Percentiles rank a stretch among this genome's conserved stretches.
These are phyloP conservation scores for Pseudochirops corinnae DNA, from an alignment of 2,797 vertebrate genomes.

Conservation along the genomic window DNA sequence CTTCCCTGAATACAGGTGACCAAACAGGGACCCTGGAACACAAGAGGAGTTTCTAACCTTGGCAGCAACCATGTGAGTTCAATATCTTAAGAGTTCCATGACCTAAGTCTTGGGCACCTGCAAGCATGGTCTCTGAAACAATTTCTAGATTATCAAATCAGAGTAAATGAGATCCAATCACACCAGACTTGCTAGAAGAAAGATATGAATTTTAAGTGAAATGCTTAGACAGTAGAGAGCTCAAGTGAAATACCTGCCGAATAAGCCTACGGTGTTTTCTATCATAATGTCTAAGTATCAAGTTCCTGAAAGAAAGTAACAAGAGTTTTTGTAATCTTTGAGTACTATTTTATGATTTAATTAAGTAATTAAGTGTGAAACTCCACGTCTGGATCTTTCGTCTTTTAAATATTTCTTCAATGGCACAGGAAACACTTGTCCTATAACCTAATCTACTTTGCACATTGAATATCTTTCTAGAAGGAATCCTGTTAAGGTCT, in stretches of 20 bases:
- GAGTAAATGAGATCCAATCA: not conserved
- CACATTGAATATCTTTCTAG: not conserved
- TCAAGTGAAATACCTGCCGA: not conserved
- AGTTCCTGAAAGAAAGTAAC: not conserved
- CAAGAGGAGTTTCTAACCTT: not conserved
- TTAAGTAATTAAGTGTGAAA: not conserved
- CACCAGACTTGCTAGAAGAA: not conserved
- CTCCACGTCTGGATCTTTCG: not conserved
- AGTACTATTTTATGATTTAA: not conserved
- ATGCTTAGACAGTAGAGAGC: not conserved
- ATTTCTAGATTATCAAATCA: not conserved
- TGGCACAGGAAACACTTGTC: not conserved
- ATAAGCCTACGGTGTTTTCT: not conserved
- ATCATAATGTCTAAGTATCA: not conserved
- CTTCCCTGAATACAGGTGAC: not conserved
- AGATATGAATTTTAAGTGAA: not conserved
- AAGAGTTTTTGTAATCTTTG: not conserved
- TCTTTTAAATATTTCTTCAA: not conserved
- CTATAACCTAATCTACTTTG: not conserved
- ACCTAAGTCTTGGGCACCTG: not conserved
- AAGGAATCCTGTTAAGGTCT: not conserved
- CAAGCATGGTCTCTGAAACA: not conserved
- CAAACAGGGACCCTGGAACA: not conserved
- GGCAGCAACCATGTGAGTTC: not conserved
- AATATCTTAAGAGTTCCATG: not conserved